Conservation (phyloP, 2,113 vertebrate species). For the Gopherus evgoodei region DNA sequence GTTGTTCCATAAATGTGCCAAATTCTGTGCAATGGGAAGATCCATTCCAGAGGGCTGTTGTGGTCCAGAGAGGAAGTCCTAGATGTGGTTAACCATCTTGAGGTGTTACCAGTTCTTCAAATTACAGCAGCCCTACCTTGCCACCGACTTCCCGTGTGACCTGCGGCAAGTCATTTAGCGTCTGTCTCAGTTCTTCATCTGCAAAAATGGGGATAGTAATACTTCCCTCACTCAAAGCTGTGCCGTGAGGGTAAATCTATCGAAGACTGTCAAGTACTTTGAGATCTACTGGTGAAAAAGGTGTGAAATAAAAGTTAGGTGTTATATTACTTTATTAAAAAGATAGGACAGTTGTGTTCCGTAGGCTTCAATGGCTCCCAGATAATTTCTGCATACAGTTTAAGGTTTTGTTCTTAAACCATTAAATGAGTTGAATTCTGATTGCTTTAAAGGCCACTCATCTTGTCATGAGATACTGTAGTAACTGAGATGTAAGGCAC, state of each 20-base stretch:
- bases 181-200: neutral
- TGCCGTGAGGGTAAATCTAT: neutral
- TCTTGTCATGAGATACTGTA: neutral
- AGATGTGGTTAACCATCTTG: neutral
- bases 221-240: neutral
- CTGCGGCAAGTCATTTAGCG: neutral
- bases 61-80: neutral
- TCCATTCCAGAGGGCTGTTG: neutral
- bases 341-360: neutral
- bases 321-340: neutral
- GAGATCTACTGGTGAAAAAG: neutral
- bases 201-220: neutral
- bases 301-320: neutral
- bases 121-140: neutral
- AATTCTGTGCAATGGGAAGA: neutral
- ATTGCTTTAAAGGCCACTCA: neutral
- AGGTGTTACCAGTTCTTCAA: neutral
- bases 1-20: neutral
- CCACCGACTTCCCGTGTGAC: neutral
- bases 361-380: neutral
- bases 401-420: neutral
- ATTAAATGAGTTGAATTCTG: neutral
- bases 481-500: neutral
- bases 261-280: neutral
- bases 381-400: neutral